Conservation (phyloP, 2,113 vertebrate genomes). For the Hiodon tergisus region DNA sequence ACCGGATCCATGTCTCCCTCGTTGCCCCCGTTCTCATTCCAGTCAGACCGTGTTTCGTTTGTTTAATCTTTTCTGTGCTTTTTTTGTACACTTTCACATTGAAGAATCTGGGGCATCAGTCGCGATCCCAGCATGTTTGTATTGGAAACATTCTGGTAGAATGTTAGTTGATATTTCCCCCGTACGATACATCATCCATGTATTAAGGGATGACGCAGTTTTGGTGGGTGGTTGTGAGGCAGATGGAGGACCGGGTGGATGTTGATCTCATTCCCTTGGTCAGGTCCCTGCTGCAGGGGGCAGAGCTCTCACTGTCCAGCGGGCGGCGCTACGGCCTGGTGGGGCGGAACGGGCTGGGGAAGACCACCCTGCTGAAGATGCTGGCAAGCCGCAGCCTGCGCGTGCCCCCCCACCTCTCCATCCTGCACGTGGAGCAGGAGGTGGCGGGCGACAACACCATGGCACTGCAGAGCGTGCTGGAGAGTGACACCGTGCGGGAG, state of each 20-base stretch:
- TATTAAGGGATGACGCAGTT: too few species aligned
- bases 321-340: conserved; percentile 89
- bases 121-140: too few species aligned
- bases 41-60: too few species aligned
- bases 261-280: too few species aligned
- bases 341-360: conserved; percentile 90
- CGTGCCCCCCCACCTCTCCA: conserved; percentile 87
- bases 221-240: too few species aligned
- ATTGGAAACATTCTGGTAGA: too few species aligned
- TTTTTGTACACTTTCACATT: too few species aligned
- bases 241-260: too few species aligned
- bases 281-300: conserved; percentile 83
- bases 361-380: conserved; percentile 96
- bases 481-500: conserved; percentile 81
- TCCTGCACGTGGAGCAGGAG: conserved; percentile 96
- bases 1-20: neutral
- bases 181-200: too few species aligned
- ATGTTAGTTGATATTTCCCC: too few species aligned
- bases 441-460: conserved; percentile 84
- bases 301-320: conserved; percentile 78
- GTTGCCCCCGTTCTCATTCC: neutral
- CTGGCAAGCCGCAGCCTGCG: conserved; percentile 81
- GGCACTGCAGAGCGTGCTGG: conserved; percentile 86
- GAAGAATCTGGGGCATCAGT: too few species aligned
- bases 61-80: too few species aligned